Conservation (phyloP, 2,113 vertebrate genomes). For the Strix aluco region DNA sequence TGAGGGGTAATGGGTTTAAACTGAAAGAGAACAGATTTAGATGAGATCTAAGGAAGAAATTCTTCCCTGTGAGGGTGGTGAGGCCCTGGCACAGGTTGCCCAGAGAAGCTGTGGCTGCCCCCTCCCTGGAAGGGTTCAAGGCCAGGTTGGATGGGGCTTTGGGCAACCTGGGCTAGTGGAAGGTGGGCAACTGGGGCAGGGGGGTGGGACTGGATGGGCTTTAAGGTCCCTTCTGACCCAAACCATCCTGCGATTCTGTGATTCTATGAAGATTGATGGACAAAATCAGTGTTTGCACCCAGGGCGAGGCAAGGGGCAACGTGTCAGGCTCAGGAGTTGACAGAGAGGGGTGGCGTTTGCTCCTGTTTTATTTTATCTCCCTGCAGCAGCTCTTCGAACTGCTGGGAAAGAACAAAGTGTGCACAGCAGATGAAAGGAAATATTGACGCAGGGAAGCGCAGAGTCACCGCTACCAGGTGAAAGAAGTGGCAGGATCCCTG, state of each 20-base stretch:
- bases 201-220: no score
- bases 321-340: rapidly evolving
- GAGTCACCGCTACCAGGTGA: not conserved
- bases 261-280: rapidly evolving
- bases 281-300: not conserved
- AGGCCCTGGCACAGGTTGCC: no score
- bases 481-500: not conserved
- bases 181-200: no score
- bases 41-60: no score
- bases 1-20: no score
- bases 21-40: no score
- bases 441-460: not conserved
- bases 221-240: no score
- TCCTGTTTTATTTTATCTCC: not conserved
- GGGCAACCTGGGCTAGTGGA: no score
- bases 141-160: no score
- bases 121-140: no score
- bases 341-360: not conserved
- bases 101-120: no score
- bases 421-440: not conserved
- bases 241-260: not conserved
- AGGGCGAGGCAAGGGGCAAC: rapidly evolving
- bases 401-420: not conserved
- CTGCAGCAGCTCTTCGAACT: not conserved
- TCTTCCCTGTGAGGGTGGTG: no score